Evolutionary conservation across 2,797 vertebrate genomes (phyloP).

Genomic region (Xiphorhynchus erythropygius): DNA sequence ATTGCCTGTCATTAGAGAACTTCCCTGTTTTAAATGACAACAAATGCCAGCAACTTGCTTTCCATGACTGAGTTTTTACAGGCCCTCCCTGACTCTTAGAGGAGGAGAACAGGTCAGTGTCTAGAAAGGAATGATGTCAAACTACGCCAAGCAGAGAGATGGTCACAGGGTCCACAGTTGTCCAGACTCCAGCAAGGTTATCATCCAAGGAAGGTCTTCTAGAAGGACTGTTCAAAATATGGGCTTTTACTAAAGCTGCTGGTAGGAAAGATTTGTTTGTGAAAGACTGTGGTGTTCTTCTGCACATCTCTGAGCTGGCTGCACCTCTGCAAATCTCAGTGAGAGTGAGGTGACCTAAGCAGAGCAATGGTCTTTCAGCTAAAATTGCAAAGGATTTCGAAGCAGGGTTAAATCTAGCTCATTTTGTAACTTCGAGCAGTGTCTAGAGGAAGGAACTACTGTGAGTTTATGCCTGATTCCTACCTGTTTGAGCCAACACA

Average conservation of each 20-base stretch:
- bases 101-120: neutral
- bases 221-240: neutral
- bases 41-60: neutral
- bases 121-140: neutral
- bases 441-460: neutral
- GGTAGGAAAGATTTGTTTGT: neutral
- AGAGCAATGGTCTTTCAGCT: neutral
- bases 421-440: neutral
- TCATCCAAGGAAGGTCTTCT: neutral
- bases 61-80: neutral
- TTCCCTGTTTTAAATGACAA: neutral
- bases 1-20: conserved; percentile 2
- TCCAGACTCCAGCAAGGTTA: accelerated
- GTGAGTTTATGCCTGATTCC: neutral
- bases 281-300: neutral
- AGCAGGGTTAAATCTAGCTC: neutral
- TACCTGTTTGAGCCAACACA: accelerated
- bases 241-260: neutral
- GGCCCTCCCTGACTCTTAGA: neutral
- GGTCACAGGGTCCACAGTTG: neutral
- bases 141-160: neutral
- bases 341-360: neutral
- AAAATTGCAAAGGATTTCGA: neutral
- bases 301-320: neutral
- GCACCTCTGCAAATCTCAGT: neutral